Base-by-base conservation (phyloP, 2,113 vertebrate species). In the Cranoglanis bouderius region DNA sequence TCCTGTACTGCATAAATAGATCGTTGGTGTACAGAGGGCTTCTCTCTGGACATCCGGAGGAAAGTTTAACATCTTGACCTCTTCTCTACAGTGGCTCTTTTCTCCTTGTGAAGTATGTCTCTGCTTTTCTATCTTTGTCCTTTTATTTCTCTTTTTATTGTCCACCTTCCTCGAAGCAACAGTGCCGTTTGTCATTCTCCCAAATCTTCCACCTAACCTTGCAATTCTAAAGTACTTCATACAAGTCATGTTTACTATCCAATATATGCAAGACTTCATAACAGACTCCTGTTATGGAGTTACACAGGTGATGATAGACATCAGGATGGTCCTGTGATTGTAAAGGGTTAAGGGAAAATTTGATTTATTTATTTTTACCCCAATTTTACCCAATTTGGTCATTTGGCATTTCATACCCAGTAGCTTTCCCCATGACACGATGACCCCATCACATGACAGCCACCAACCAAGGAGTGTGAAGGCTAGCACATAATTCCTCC, bases 1-100 rank as follows among this genome's bases (percentile, higher is more conserved):
- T 4, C 6, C 38, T 24, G 26, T 63, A 46, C 74, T 49, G 85
- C 55, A 86, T 75, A 77, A 86, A 78, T n/a, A 46, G 55, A 78
- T 86, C 0, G 9, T 61, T 2, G 24, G 75, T 32, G 40, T 35
- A 61, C 55, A 61, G 29, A 78, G 55, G 72, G 55, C 74, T 78
- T 46, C 26, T 63, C 85, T 86, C 55, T 49, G 55, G 72, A 61
- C 55, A 32, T 38, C 55, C 2, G 9, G 53, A 61, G 85, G 9
- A 21, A 63, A n/a, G 40, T 61, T 55, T 85, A 40, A 61, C 81
- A 61, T 61, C 19, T 61, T 61, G 55, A 61, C 81, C 38, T 43
- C 35, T 61, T 83, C 38, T 18, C 81, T 43, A 14, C 55, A 83
- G 81, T 14, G 21, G 21, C 38, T 83, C 35, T 24, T 43, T 83